A percentile compares a stretch with the other conserved stretches of the same genome.
These are phyloP conservation scores for Leptopilina clavipes DNA, from an alignment of 1,140 invertebrate species.

Conservation along the genomic window DNA sequence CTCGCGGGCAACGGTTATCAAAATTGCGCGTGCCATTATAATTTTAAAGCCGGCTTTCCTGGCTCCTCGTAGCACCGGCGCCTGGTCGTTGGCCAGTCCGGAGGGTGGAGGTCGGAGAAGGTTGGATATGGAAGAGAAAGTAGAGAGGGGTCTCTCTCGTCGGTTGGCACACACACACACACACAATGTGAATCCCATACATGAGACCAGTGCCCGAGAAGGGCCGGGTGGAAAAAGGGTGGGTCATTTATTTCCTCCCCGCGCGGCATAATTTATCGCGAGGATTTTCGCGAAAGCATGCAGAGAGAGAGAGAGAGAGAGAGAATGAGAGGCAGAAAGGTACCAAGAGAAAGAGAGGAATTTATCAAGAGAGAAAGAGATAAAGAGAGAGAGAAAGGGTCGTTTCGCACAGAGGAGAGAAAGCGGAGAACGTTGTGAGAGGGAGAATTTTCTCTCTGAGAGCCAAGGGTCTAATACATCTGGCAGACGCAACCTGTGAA, in stretches of 20 bases:
- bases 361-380: background rate
- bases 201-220: slow-evolving; percentile 59
- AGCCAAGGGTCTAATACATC: slow-evolving; percentile 65
- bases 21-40: slow-evolving; percentile 75
- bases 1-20: slow-evolving; percentile 72
- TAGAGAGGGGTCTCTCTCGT: slow-evolving; percentile 50
- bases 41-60: slow-evolving; percentile 75
- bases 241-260: slow-evolving; percentile 74
- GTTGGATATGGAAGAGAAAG: slow-evolving; percentile 49
- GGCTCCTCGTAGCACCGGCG: slow-evolving; percentile 59
- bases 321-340: slow-evolving; percentile 27
- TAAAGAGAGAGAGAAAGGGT: slow-evolving; percentile 9
- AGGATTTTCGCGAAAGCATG: slow-evolving; percentile 76
- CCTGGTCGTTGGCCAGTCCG: slow-evolving; percentile 61
- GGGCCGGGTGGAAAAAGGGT: slow-evolving; percentile 64
- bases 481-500: slow-evolving; percentile 58
- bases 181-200: slow-evolving; percentile 59
- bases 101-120: slow-evolving; percentile 57
- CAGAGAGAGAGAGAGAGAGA: slow-evolving; percentile 58
- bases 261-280: slow-evolving; percentile 75
- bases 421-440: background rate
- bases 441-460: slow-evolving; percentile 45
- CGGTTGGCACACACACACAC: slow-evolving; percentile 58
- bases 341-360: slow-evolving; percentile 40
- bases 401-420: background rate